Conservation (phyloP, 2,888 invertebrate genomes). For the Liposcelis brunnea region DNA sequence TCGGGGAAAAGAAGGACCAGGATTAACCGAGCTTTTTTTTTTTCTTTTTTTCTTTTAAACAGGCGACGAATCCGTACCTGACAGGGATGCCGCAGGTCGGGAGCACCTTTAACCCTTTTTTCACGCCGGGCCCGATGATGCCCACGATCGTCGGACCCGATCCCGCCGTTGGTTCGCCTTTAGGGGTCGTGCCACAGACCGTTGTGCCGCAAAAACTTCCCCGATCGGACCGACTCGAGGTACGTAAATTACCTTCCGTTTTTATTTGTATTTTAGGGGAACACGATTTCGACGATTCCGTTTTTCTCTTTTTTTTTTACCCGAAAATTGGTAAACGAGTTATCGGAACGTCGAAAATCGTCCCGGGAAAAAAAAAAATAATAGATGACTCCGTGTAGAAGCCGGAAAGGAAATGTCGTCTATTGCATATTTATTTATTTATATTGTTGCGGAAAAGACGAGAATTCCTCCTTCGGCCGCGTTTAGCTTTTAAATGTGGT, state of each 20-base stretch:
- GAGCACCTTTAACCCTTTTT: conserved; percentile 82
- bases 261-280: conserved; percentile 14
- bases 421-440: too few species aligned
- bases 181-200: conserved; percentile 65
- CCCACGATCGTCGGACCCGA: conserved; percentile 72
- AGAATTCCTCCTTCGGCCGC: too few species aligned
- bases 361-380: too few species aligned
- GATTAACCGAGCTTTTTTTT: conserved; percentile 6
- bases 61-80: conserved; percentile 85
- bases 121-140: conserved; percentile 74
- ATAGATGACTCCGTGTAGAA: too few species aligned
- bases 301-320: conserved; percentile 14
- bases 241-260: conserved; percentile 26
- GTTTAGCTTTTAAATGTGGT: too few species aligned
- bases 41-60: conserved; percentile 17
- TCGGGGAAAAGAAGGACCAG: too few species aligned
- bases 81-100: conserved; percentile 76
- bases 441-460: too few species aligned
- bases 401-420: too few species aligned
- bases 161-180: conserved; percentile 62
- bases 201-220: conserved; percentile 82
- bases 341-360: too few species aligned
- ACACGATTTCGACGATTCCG: conserved; percentile 16
- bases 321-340: too few species aligned
- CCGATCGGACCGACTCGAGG: conserved; percentile 91